Percentiles rank a stretch among this genome's conserved stretches.
Evolutionary conservation across 2,797 vertebrate genomes (phyloP).

Genomic region (Anabas testudineus): DNA sequence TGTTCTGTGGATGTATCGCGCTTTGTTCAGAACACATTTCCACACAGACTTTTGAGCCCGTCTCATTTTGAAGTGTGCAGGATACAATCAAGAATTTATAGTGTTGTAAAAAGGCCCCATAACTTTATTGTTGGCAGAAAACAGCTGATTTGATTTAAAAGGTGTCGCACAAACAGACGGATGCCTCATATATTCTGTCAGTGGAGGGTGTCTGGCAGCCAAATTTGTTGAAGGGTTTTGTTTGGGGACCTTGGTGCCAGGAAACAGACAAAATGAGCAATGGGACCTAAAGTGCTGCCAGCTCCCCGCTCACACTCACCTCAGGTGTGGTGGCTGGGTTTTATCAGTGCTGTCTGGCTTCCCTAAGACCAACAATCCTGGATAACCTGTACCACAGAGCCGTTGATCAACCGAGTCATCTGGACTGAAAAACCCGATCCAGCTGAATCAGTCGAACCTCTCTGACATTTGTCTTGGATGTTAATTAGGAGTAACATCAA

Average conservation of each 20-base stretch:
- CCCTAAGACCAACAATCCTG: background rate
- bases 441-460: no score
- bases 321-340: background rate
- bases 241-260: slow-evolving; percentile 37
- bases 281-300: slow-evolving; percentile 22
- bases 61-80: background rate
- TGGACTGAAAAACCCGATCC: background rate
- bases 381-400: background rate
- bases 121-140: slow-evolving; percentile 15
- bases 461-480: no score
- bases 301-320: background rate
- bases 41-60: background rate
- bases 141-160: slow-evolving; percentile 33
- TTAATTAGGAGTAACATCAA: no score
- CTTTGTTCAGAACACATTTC: background rate
- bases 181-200: slow-evolving; percentile 5
- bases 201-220: slow-evolving; percentile 34
- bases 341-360: background rate
- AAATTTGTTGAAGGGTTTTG: slow-evolving; percentile 3
- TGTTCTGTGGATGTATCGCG: background rate
- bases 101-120: background rate
- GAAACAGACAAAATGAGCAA: slow-evolving; percentile 46
- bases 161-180: slow-evolving; percentile 24
- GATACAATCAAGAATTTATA: background rate
- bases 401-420: background rate